Percentiles rank a stretch among this genome's conserved stretches.
Conservation (phyloP, 23 tunicate genomes). For the Styela clava region DNA sequence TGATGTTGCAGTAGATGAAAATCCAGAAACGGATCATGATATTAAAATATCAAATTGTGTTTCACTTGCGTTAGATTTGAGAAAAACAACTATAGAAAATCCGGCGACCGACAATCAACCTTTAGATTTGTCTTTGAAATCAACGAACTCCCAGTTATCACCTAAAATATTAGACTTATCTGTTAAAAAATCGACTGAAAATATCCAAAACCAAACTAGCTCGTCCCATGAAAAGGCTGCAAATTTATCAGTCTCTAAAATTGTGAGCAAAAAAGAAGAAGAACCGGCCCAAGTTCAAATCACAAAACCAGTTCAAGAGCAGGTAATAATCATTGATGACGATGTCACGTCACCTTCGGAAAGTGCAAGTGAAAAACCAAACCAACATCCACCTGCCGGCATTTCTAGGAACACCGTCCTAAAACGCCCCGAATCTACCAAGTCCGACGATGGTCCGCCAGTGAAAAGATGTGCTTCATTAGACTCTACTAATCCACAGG, state of each 20-base stretch:
- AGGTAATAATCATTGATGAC: background rate
- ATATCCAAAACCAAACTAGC: background rate
- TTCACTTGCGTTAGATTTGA: slow-evolving; percentile 26
- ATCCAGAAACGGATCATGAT: background rate
- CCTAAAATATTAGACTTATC: slow-evolving; percentile 23
- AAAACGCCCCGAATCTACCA: background rate
- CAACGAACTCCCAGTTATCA: background rate
- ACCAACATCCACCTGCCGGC: too few relatives aligned
- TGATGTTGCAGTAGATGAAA: background rate
- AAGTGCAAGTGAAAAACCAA: background rate
- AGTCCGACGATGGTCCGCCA: background rate
- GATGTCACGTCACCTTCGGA: background rate
- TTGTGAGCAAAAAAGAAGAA: too few relatives aligned
- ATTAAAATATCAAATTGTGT: slow-evolving; percentile 14
- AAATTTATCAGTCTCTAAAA: too few relatives aligned
- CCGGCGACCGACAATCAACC: slow-evolving; percentile 8
- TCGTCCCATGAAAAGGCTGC: background rate
- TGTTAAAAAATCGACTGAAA: background rate
- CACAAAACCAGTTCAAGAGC: too few relatives aligned
- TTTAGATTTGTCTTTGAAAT: background rate
- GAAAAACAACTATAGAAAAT: background rate
- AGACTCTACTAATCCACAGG: background rate
- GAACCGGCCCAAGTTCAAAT: background rate
- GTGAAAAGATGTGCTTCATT: slow-evolving; percentile 18
- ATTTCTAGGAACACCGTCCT: background rate